Percentiles rank a stretch among this genome's conserved stretches.
These are phyloP conservation scores for Neogobius melanostomus DNA, from an alignment of 2,113 vertebrate species.

Conservation along the genomic window DNA sequence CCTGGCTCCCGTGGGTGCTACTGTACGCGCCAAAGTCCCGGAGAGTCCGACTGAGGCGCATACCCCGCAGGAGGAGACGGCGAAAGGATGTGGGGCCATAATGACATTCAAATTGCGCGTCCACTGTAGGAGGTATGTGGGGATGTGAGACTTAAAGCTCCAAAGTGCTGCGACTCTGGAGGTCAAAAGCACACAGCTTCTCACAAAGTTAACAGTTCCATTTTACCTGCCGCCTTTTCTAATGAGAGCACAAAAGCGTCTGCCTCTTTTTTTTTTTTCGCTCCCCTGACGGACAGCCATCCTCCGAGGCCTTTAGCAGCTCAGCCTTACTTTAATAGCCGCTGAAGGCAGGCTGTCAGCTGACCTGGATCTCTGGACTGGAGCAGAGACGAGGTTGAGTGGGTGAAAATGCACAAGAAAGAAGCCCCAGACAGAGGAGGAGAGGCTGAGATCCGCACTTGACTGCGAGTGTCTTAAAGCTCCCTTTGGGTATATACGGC, in stretches of 20 bases:
- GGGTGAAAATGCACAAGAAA: conserved; percentile 34
- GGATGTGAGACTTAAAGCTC: conserved; percentile 41
- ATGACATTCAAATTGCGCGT: conserved; percentile 58
- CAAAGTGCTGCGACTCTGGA: conserved; percentile 31
- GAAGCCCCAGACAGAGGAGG: conserved; percentile 15
- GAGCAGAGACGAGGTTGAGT: conserved; percentile 34
- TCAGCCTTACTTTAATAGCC: conserved; percentile 68
- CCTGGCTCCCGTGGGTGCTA: conserved; percentile 53
- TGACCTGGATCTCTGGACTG: conserved; percentile 66
- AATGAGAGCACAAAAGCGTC: conserved; percentile 46
- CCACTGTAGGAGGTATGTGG: conserved; percentile 35
- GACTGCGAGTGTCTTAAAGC: conserved; percentile 48
- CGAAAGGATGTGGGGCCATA: conserved; percentile 51
- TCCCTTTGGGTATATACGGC: conserved; percentile 44
- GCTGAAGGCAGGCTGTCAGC: conserved; percentile 64
- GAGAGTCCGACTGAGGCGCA: conserved; percentile 46
- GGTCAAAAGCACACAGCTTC: conserved; percentile 33
- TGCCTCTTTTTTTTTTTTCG: conserved; percentile 34
- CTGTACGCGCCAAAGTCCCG: conserved; percentile 42
- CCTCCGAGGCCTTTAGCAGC: conserved; percentile 59
- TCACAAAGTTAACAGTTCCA: conserved; percentile 32
- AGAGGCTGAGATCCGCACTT: conserved; percentile 45
- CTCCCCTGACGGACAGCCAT: conserved; percentile 54
- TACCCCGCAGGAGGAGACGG: conserved; percentile 33
- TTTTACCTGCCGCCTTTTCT: conserved; percentile 37